Conservation (phyloP, 2,113 vertebrate species). For the Clarias gariepinus region DNA sequence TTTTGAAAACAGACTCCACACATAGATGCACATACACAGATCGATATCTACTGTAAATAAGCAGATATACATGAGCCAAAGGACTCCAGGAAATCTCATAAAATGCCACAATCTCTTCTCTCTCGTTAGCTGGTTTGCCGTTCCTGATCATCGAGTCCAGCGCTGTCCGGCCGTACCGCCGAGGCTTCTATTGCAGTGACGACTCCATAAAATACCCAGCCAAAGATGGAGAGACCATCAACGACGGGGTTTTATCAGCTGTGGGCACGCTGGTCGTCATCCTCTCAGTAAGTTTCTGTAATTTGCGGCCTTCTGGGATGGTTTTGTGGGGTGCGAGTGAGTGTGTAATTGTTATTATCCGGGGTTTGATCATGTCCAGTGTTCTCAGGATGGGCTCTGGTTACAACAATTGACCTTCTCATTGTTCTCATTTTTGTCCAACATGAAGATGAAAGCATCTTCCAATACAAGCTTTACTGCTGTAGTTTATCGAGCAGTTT, state of each 20-base stretch:
- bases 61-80: background rate
- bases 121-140: constrained; percentile 83
- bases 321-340: background rate
- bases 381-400: background rate
- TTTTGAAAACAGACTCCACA: background rate
- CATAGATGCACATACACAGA: constrained; percentile 8
- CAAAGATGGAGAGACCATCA: constrained; percentile 91
- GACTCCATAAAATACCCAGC: constrained; percentile 92
- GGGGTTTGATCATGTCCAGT: background rate
- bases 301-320: background rate
- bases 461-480: background rate
- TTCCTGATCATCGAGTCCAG: constrained; percentile 95
- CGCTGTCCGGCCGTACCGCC: constrained; percentile 83
- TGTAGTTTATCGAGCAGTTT: background rate
- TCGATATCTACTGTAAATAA: background rate
- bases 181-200: constrained; percentile 93
- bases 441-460: background rate
- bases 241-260: constrained; percentile 87
- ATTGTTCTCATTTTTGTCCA: background rate
- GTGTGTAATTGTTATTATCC: background rate
- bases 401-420: background rate
- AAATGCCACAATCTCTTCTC: constrained; percentile 26
- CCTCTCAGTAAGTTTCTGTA: constrained; percentile 81
- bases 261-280: constrained; percentile 93
- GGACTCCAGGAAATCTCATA: background rate